Conservation (phyloP, 2,888 invertebrate species). For the Chalcis sispes region DNA sequence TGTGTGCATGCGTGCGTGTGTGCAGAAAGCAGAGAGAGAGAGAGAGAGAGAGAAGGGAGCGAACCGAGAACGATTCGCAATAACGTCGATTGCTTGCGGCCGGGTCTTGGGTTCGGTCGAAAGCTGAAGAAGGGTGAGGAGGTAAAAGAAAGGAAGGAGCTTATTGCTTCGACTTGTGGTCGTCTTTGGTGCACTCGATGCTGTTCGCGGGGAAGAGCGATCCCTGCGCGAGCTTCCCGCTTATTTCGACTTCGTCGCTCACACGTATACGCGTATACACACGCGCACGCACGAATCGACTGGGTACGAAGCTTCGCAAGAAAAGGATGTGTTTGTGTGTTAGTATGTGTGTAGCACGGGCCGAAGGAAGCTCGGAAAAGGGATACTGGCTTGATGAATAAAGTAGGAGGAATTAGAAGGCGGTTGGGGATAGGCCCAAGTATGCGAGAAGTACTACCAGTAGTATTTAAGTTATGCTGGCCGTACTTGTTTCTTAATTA, state of each 20-base stretch:
- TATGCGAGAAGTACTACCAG: too few relatives aligned
- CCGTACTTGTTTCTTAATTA: too few relatives aligned
- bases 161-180: constrained; percentile 58
- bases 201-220: not conserved
- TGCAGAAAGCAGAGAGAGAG: not conserved
- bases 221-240: constrained; percentile 21
- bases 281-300: not conserved
- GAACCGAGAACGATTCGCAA: constrained; percentile 55
- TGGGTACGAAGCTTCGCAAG: too few relatives aligned
- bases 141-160: constrained; percentile 18
- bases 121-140: not conserved
- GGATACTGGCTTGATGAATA: not conserved
- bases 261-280: not conserved
- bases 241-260: constrained; percentile 41
- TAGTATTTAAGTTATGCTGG: too few relatives aligned
- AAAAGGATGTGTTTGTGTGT: not conserved
- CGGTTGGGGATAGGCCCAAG: too few relatives aligned
- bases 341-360: constrained; percentile 7
- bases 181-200: constrained; percentile 49
- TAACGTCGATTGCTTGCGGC: constrained; percentile 54
- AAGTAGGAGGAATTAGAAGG: too few relatives aligned
- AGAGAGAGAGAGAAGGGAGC: not conserved
- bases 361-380: not conserved
- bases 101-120: constrained; percentile 1
- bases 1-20: not conserved